phyloP scores from a whole-genome alignment of 2,113 vertebrate genomes.

The Muntiacus reevesi region DNA sequence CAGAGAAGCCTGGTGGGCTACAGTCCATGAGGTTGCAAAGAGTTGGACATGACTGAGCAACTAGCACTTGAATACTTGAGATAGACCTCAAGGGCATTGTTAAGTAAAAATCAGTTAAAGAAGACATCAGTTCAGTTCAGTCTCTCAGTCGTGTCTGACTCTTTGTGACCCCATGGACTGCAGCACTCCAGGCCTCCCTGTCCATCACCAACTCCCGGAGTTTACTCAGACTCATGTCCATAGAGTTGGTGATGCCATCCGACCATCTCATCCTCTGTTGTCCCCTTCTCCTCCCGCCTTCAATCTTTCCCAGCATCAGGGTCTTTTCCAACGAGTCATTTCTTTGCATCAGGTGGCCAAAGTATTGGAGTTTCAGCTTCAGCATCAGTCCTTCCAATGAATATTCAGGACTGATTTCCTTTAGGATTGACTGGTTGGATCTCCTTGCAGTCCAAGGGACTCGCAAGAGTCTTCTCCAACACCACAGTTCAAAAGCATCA shows the following conservation, averaged over 20 bases:
- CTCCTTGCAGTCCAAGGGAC: not conserved
- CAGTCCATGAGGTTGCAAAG: not conserved
- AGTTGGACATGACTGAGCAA: not conserved
- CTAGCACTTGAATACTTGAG: not conserved
- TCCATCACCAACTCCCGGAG: not conserved
- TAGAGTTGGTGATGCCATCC: not conserved
- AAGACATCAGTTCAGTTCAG: not conserved
- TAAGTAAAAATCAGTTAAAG: not conserved
- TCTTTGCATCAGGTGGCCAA: not conserved
- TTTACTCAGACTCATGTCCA: not conserved
- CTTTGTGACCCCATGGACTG: not conserved
- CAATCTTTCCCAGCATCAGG: not conserved
- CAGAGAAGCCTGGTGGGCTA: not conserved
- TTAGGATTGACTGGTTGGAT: not conserved
- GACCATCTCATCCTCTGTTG: not conserved
- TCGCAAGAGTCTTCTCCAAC: not conserved
- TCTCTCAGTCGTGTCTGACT: not conserved
- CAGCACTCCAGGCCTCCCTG: not conserved
- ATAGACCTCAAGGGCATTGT: not conserved
- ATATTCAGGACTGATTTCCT: not conserved
- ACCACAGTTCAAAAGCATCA: not conserved
- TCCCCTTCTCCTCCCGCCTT: not conserved
- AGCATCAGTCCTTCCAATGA: not conserved
- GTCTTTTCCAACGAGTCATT: not conserved
- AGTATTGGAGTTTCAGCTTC: not conserved